These are phyloP conservation scores for Charaxes varanes DNA, from an alignment of 1,140 invertebrate genomes.

Conservation along the genomic window DNA sequence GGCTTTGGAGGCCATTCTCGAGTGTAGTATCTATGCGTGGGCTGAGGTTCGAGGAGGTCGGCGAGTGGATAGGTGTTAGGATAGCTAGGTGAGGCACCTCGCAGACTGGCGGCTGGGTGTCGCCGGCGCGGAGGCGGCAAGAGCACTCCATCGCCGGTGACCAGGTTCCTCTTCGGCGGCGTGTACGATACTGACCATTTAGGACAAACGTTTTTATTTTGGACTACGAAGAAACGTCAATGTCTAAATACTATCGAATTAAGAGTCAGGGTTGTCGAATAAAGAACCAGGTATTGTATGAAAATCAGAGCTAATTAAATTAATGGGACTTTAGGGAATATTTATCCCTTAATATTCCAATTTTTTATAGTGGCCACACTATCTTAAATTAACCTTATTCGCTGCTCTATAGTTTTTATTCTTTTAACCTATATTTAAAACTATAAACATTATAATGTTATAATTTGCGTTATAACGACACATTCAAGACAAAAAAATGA, in stretches of 20 bases:
- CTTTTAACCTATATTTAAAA: too few species aligned
- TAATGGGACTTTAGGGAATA: too few species aligned
- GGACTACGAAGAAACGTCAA: constrained; percentile 16
- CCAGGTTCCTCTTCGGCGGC: constrained; percentile 71
- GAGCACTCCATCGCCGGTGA: constrained; percentile 67
- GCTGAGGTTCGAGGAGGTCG: constrained; percentile 45
- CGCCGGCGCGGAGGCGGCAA: constrained; percentile 54
- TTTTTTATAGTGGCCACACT: too few species aligned
- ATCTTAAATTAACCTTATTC: too few species aligned
- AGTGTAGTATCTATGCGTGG: constrained; percentile 54
- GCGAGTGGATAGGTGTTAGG: constrained; percentile 32
- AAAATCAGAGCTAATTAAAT: too few species aligned
- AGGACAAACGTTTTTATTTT: constrained; percentile 65
- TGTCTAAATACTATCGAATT: constrained; percentile 2
- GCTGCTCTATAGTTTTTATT: too few species aligned
- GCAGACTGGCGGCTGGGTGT: constrained; percentile 56
- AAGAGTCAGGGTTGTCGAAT: too few species aligned
- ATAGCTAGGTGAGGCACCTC: constrained; percentile 57
- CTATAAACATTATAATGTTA: too few species aligned
- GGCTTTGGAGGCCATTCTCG: constrained; percentile 47
- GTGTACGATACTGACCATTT: constrained; percentile 63
- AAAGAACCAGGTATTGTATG: too few species aligned
- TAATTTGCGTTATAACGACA: too few species aligned
- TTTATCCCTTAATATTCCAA: too few species aligned
- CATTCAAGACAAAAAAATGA: too few species aligned